Evolutionary conservation across 2,888 invertebrate genomes (phyloP).

Genomic region (Sympetrum striolatum): DNA sequence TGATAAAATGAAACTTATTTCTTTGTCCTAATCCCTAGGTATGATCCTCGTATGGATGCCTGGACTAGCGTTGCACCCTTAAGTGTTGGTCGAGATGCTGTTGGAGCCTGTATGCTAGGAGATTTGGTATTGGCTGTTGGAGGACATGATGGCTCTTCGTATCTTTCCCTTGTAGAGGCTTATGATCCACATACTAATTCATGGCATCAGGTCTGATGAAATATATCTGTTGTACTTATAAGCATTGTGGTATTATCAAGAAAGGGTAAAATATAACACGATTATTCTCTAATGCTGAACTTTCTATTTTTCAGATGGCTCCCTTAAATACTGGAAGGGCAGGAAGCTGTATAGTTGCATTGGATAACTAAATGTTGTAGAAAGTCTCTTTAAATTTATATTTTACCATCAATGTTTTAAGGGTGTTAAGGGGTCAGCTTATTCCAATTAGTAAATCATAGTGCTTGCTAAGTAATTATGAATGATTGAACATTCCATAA

Average conservation of each 20-base stretch:
- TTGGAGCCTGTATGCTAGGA: conserved; percentile 86
- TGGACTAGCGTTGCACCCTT: conserved; percentile 88
- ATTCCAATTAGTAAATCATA: not conserved
- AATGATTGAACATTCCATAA: not conserved
- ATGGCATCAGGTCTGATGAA: conserved; percentile 53
- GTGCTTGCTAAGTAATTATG: not conserved
- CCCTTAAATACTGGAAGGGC: conserved; percentile 84
- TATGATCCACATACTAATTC: conserved; percentile 76
- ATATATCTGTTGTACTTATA: not conserved
- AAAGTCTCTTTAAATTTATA: not conserved
- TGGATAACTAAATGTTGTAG: conserved; percentile 45
- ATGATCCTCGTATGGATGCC: conserved; percentile 76
- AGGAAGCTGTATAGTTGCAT: conserved; percentile 81
- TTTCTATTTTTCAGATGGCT: conserved; percentile 67
- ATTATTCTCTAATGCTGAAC: not conserved
- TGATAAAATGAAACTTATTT: not conserved
- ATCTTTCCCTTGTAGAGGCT: conserved; percentile 85
- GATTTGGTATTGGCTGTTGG: conserved; percentile 84
- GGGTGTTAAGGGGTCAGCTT: not conserved
- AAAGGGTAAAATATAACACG: not conserved
- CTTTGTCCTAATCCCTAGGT: conserved; percentile 56
- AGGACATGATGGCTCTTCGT: conserved; percentile 90
- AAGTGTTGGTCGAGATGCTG: conserved; percentile 84
- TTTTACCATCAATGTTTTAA: not conserved
- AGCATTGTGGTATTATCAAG: too few species aligned